Base-by-base conservation (phyloP, 2,797 vertebrate genomes). In the Sebastes miniatus region DNA sequence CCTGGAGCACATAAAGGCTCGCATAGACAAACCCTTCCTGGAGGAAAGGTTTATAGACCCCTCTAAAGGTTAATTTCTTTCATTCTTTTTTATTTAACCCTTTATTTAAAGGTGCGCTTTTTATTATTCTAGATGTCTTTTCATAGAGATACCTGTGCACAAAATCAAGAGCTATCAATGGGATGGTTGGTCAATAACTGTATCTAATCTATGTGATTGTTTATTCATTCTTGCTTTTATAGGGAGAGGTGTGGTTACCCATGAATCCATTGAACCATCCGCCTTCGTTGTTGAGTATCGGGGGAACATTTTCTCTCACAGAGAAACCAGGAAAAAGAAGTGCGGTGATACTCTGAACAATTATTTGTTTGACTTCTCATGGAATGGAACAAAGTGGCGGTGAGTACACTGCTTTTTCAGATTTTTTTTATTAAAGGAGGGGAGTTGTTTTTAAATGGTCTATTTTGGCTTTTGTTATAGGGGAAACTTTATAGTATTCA, bases 181-280 rank as follows among this genome's bases (percentile, higher is more conserved):
- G 6, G 3, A 20, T 52, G 8, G 3, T 77, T 68, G 18, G 16
- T n/a, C n/a, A 64, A 31, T 74, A 29, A 24, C 36, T 43, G 9
- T 8, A 67, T 18, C 20, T 24, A n/a, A 67, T 13, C 39, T 39
- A n/a, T 20, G 3, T 47, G 12, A 63, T 16, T 18, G 16, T 75
- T 62, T 29, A 27, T 43, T 31, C 7, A 7, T 61, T 18, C 6
- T 61, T 54, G 4, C 13, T 63, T 50, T 31, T 11, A 16, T 2
- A 90, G 87, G 81, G 4, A 80, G 69, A 70, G 89, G 89, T 43
- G 74, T 89, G 66, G 83, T 90, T 47, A 73, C 89, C 29, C 20
- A 2, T 1, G 7, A 87, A 43, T 8, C 68, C 57, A 86, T 90
- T 31, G 47, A 77, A 73, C 69, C 69, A 0, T 81, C 79, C 24